These are phyloP conservation scores for Dipodomys stephensi DNA, from an alignment of 2,113 vertebrate genomes.

Conservation along the genomic window DNA sequence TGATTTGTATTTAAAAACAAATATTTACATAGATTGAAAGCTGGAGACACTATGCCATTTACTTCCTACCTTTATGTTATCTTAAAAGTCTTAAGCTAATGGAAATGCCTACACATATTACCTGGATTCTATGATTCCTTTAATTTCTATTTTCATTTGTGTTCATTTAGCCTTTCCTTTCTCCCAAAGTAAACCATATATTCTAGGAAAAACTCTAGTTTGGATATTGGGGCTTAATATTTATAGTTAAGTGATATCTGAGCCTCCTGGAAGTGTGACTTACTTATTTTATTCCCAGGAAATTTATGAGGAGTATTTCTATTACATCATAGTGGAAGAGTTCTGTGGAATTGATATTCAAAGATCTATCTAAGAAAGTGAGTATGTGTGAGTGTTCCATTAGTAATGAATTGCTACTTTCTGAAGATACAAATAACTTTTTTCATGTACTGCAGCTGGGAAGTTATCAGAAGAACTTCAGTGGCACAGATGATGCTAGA, in stretches of 20 bases:
- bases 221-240: background rate
- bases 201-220: background rate
- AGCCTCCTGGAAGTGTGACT: background rate
- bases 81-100: background rate
- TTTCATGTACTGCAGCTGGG: constrained; percentile 18
- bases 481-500: constrained; percentile 23
- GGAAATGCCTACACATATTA: background rate
- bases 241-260: background rate
- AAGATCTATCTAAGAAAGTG: constrained; percentile 16
- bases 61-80: background rate
- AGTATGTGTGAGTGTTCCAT: constrained; percentile 30
- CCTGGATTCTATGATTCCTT: background rate
- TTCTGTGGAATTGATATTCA: constrained; percentile 41
- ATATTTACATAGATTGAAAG: background rate
- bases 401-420: constrained; percentile 54
- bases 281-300: background rate
- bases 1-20: background rate
- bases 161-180: background rate
- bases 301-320: constrained; percentile 50
- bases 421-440: constrained; percentile 30
- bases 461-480: constrained; percentile 36
- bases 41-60: background rate
- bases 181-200: background rate
- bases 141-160: constrained; percentile 3
- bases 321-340: background rate